Conservation (phyloP, 1,140 invertebrate genomes). For the Brachionus rotundiformis region DNA sequence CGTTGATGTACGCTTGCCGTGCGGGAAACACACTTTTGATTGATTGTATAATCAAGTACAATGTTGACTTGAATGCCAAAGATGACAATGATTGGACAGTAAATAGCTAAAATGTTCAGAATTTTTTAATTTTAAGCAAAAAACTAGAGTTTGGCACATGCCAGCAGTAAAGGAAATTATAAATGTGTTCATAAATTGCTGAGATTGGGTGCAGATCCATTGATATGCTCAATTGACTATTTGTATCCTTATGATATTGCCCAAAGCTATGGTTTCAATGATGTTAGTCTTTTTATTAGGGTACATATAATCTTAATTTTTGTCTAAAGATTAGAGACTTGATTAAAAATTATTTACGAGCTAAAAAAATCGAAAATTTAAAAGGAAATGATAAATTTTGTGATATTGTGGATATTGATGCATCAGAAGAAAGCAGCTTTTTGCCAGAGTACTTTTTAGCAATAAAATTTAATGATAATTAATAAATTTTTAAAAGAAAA, state of each 20-base stretch:
- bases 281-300: not conserved
- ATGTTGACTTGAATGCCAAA: conserved; percentile 21
- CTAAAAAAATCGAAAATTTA: not conserved
- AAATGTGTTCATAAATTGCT: conserved; percentile 38
- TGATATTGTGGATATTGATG: conserved; percentile 8
- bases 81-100: conserved; percentile 45
- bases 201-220: conserved; percentile 40
- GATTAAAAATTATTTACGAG: conserved; percentile 24
- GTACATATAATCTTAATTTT: not conserved
- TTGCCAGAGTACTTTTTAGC: not conserved
- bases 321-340: conserved; percentile 9
- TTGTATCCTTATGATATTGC: conserved; percentile 44
- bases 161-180: conserved; percentile 35
- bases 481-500: not conserved
- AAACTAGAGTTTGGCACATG: conserved; percentile 27
- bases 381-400: not conserved
- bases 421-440: not conserved
- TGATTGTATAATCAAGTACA: conserved; percentile 22
- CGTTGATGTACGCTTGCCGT: conserved; percentile 25
- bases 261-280: not conserved
- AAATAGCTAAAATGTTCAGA: not conserved
- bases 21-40: conserved; percentile 24
- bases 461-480: not conserved
- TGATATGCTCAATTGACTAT: conserved; percentile 20
- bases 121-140: not conserved